Percentiles rank a stretch among this genome's conserved stretches.
phyloP scores from a whole-genome alignment of 2,888 invertebrate species.

The Lasioglossum oenotherae region DNA sequence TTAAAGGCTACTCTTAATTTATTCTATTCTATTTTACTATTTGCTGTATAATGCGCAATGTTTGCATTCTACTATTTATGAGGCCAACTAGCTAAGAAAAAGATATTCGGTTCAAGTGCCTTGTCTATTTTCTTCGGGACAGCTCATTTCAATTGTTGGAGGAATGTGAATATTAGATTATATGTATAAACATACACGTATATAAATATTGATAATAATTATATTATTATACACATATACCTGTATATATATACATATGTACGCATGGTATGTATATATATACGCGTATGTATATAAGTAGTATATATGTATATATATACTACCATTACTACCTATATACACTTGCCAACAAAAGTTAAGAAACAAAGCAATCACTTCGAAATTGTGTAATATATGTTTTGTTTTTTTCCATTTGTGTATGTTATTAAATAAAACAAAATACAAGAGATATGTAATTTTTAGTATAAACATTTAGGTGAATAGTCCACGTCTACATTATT shows the following conservation, averaged over 20 bases:
- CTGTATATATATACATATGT: slow-evolving; percentile 40
- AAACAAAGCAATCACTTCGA: slow-evolving; percentile 10
- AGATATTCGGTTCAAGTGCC: slow-evolving; percentile 83
- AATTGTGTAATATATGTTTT: slow-evolving; percentile 15
- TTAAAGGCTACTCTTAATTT: slow-evolving; percentile 67
- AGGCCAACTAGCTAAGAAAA: slow-evolving; percentile 82
- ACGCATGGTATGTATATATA: slow-evolving; percentile 10
- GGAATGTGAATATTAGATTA: slow-evolving; percentile 83
- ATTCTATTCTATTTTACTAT: slow-evolving; percentile 68
- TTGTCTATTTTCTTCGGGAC: slow-evolving; percentile 84
- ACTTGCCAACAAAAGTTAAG: slow-evolving; percentile 12
- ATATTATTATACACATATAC: slow-evolving; percentile 65
- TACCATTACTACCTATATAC: not conserved
- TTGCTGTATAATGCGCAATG: slow-evolving; percentile 72
- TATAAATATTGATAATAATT: slow-evolving; percentile 69
- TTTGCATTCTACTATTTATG: slow-evolving; percentile 77
- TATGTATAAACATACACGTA: slow-evolving; percentile 63
- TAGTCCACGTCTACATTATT: not conserved
- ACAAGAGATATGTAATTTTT: slow-evolving; percentile 10
- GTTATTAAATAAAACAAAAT: slow-evolving; percentile 15
- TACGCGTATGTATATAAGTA: slow-evolving; percentile 57
- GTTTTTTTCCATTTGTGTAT: slow-evolving; percentile 13
- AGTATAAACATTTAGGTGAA: slow-evolving; percentile 4
- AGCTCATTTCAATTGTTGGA: slow-evolving; percentile 84
- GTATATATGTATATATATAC: not conserved